Conservation (phyloP, 2,888 invertebrate genomes). For the Spialia ferax region DNA sequence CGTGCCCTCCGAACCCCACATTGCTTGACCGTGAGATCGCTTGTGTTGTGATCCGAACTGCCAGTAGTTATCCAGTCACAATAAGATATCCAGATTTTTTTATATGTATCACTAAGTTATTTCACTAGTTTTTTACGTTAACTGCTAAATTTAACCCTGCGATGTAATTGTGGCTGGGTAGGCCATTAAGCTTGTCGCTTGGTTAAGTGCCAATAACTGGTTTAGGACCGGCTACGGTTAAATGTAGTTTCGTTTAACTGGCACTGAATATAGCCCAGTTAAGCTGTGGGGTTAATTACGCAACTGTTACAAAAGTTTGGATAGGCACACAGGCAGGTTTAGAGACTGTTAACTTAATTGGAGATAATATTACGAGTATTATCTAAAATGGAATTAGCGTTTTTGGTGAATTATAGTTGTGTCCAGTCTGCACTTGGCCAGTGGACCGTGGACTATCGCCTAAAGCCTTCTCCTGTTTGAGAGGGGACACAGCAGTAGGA, state of each 20-base stretch:
- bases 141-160: constrained; percentile 19
- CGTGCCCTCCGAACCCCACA: no score
- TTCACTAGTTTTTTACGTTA: constrained; percentile 31
- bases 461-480: no score
- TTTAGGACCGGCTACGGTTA: constrained; percentile 28
- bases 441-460: no score
- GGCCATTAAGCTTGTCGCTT: constrained; percentile 32
- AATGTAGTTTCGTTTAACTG: constrained; percentile 36
- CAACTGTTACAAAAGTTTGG: constrained; percentile 12
- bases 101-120: no score
- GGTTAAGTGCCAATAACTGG: constrained; percentile 38
- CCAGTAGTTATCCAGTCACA: no score
- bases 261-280: constrained; percentile 21
- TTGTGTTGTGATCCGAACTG: no score
- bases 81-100: no score
- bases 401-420: no score
- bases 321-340: constrained; percentile 2
- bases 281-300: constrained; percentile 23
- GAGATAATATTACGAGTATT: background rate
- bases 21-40: no score
- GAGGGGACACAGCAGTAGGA: no score
- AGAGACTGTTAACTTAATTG: background rate
- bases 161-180: constrained; percentile 24
- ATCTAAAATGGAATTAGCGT: no score
- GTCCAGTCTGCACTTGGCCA: no score